Evolutionary conservation across 2,888 invertebrate genomes (phyloP).

Genomic region (Mantis religiosa): DNA sequence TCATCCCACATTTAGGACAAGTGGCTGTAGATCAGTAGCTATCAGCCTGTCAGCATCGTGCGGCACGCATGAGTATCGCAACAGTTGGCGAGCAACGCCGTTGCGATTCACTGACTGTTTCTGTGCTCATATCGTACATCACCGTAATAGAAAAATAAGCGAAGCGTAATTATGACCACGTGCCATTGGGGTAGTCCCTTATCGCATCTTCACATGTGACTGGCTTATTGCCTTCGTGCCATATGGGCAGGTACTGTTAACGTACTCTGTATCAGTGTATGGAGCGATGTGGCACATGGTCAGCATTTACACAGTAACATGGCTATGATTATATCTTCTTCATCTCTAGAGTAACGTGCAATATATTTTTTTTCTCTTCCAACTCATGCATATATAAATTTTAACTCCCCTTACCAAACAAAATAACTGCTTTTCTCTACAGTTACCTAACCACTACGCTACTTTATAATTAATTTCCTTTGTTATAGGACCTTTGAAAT

Average conservation of each 20-base stretch:
- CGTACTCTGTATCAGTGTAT: background rate
- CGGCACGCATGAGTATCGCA: background rate
- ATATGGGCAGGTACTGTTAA: background rate
- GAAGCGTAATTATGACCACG: background rate
- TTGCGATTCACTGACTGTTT: background rate
- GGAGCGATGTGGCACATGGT: too few relatives aligned
- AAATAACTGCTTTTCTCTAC: too few relatives aligned
- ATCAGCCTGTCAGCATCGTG: background rate
- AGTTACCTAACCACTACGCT: too few relatives aligned
- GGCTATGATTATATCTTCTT: too few relatives aligned
- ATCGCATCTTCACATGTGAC: background rate
- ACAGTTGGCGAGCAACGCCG: background rate
- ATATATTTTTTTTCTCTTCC: too few relatives aligned
- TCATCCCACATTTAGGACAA: background rate
- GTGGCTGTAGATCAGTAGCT: background rate
- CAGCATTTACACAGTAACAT: too few relatives aligned
- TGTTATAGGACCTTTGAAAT: too few relatives aligned
- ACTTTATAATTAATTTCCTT: too few relatives aligned
- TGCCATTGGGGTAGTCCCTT: background rate
- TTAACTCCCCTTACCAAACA: too few relatives aligned
- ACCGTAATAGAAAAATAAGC: background rate
- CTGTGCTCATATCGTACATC: background rate
- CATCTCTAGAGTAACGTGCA: too few relatives aligned
- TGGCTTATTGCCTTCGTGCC: background rate
- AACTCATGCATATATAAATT: too few relatives aligned